A percentile compares a stretch with the other conserved stretches of the same genome.
These are phyloP conservation scores for Conus betulinus DNA, from an alignment of 1,140 invertebrate genomes.

Conservation along the genomic window DNA sequence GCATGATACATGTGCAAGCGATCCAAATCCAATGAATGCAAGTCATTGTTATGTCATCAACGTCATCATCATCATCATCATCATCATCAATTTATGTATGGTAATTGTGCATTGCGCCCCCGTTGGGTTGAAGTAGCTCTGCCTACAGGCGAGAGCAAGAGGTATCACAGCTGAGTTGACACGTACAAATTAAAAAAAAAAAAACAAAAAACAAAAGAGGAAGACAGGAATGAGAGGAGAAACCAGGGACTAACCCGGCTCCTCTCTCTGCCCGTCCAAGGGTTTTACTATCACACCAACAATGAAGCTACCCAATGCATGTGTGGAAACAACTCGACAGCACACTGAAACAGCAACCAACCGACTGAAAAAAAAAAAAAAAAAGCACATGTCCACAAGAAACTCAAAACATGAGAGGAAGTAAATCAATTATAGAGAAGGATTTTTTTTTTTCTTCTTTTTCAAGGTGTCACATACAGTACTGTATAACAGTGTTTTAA, in stretches of 20 bases:
- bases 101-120: slow-evolving; percentile 41
- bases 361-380: not conserved
- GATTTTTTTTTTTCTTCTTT: not conserved
- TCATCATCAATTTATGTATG: slow-evolving; percentile 33
- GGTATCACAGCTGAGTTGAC: slow-evolving; percentile 29
- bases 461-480: not conserved
- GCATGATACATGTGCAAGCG: slow-evolving; percentile 31
- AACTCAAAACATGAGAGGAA: slow-evolving; percentile 5
- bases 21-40: slow-evolving; percentile 25
- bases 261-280: not conserved
- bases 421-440: not conserved
- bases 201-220: not conserved
- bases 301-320: slow-evolving; percentile 17
- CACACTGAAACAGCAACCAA: not conserved
- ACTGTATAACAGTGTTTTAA: slow-evolving; percentile 10
- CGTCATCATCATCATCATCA: slow-evolving; percentile 25
- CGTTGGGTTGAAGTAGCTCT: slow-evolving; percentile 22
- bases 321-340: slow-evolving; percentile 10
- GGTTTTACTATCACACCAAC: not conserved
- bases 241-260: not conserved
- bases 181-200: not conserved
- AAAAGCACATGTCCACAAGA: not conserved
- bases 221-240: not conserved
- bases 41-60: slow-evolving; percentile 20
- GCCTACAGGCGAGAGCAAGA: slow-evolving; percentile 25